Conservation (phyloP, 2,888 invertebrate genomes). For the Globia sparganii region DNA sequence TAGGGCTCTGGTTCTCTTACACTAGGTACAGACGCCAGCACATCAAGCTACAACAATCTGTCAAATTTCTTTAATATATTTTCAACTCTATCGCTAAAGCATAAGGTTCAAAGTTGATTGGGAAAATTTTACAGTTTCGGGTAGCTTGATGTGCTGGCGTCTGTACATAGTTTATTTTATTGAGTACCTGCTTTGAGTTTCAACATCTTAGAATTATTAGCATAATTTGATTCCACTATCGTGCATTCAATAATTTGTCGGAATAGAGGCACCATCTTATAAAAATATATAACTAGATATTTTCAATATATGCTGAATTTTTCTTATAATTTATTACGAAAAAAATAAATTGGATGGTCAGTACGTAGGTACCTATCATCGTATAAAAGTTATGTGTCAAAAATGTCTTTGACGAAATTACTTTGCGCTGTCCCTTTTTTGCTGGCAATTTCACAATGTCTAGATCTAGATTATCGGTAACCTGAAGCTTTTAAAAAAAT, state of each 20-base stretch:
- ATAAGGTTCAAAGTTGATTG: too few species aligned
- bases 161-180: not conserved
- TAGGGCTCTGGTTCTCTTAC: too few species aligned
- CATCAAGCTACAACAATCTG: too few species aligned
- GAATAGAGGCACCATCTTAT: not conserved
- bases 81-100: too few species aligned
- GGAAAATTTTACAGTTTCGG: too few species aligned
- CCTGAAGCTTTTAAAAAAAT: not conserved
- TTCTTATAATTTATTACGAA: not conserved
- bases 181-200: constrained; percentile 16
- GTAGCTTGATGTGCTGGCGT: too few species aligned
- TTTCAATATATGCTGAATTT: not conserved
- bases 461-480: not conserved
- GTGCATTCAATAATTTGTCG: not conserved
- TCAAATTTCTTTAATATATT: too few species aligned
- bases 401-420: constrained; percentile 3
- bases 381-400: constrained; percentile 1
- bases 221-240: constrained; percentile 40
- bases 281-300: constrained; percentile 4
- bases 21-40: too few species aligned
- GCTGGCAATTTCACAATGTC: not conserved
- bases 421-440: not conserved
- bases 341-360: not conserved
- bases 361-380: not conserved
- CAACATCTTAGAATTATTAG: not conserved